Conservation (phyloP, 2,113 vertebrate genomes). For the Sylvilagus bachmani region DNA sequence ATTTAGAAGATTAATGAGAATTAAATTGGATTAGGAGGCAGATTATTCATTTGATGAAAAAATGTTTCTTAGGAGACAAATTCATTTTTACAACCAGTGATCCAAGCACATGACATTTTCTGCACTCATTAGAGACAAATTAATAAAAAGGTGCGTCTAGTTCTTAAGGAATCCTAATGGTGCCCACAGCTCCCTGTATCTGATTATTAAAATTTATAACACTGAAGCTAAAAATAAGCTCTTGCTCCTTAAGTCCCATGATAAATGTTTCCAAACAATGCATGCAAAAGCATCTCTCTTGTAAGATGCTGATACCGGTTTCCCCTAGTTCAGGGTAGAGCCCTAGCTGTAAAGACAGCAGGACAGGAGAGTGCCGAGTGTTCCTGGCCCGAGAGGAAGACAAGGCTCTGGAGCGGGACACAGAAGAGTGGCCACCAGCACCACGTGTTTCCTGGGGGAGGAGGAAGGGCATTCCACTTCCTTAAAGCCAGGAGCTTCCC, state of each 20-base stretch:
- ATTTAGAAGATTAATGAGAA: conserved; percentile 7
- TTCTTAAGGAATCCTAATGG: conserved; percentile 42
- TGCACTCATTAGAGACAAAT: conserved; percentile 22
- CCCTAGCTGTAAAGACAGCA: not conserved
- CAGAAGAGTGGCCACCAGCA: not conserved
- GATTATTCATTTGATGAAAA: not conserved
- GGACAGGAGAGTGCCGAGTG: not conserved
- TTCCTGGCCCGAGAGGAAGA: not conserved
- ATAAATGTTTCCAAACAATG: conserved; percentile 21
- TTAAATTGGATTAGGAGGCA: not conserved
- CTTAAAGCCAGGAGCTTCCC: conserved; percentile 10
- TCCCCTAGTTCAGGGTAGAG: not conserved
- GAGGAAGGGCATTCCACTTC: not conserved
- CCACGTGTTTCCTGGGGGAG: not conserved
- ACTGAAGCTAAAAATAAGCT: conserved; percentile 42
- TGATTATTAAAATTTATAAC: conserved; percentile 61
- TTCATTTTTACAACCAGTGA: conserved; percentile 12
- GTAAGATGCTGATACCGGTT: not conserved
- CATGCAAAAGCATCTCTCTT: not conserved
- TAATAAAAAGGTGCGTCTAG: not conserved
- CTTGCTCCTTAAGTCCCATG: not conserved
- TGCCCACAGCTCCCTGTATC: not conserved
- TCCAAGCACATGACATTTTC: conserved; percentile 26
- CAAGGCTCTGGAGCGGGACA: not conserved
- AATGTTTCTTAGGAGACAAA: not conserved